A percentile compares a stretch with the other conserved stretches of the same genome.
phyloP scores from a whole-genome alignment of 2,113 vertebrate species.

The Phainopepla nitens region DNA sequence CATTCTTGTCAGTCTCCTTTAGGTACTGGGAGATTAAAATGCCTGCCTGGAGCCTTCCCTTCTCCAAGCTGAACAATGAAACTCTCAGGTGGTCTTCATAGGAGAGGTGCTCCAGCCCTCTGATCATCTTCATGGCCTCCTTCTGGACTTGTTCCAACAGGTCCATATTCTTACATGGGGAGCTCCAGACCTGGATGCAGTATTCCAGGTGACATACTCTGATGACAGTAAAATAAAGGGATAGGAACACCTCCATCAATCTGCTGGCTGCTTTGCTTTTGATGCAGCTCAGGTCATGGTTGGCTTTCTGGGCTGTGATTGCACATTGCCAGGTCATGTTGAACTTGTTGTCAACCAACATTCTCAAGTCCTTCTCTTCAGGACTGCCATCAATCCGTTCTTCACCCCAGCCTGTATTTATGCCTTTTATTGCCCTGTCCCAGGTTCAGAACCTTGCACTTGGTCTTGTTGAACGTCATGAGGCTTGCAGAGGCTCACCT shows the following conservation, averaged over 20 bases:
- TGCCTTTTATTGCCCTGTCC: not conserved
- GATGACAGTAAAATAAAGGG: not conserved
- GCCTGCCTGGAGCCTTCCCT: not conserved
- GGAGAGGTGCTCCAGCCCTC: not conserved
- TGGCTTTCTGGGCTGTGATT: not conserved
- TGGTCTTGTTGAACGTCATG: not conserved
- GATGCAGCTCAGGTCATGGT: not conserved
- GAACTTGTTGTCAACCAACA: not conserved
- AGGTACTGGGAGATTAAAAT: not conserved
- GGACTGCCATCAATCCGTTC: not conserved
- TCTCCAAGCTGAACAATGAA: not conserved
- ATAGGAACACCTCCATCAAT: accelerated
- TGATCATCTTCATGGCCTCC: not conserved
- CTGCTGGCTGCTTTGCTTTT: not conserved
- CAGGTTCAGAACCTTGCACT: not conserved
- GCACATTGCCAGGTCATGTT: not conserved
- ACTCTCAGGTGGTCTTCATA: not conserved
- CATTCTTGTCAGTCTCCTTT: not conserved
- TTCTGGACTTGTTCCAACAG: not conserved
- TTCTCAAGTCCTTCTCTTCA: not conserved
- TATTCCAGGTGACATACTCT: not conserved
- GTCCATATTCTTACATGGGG: not conserved
- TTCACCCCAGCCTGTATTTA: not conserved
- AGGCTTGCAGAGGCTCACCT: not conserved
- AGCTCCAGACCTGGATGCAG: not conserved